Evolutionary conservation across 35 echinoderm and acorn worm genomes (phyloP).

Genomic region (Nesometra sesokonis): DNA sequence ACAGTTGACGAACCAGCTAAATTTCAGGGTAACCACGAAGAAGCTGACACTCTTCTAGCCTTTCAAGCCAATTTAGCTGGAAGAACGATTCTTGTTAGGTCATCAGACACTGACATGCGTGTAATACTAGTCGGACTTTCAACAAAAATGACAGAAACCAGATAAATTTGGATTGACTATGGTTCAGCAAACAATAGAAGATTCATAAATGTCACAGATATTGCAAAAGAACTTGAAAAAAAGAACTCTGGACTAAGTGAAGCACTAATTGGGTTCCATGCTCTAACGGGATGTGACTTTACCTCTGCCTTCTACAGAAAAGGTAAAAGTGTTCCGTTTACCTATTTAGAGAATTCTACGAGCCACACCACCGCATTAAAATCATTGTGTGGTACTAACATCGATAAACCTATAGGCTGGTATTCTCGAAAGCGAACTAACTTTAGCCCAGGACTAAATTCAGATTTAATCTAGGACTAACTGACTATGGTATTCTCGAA

Average conservation of each 20-base stretch:
- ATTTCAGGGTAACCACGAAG: neutral
- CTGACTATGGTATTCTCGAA: too few species aligned
- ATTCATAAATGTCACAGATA: constrained; percentile 34
- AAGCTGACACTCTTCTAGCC: constrained; percentile 10
- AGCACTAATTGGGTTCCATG: constrained; percentile 36
- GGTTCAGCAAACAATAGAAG: constrained; percentile 44
- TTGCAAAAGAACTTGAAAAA: constrained; percentile 16
- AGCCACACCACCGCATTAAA: constrained; percentile 1
- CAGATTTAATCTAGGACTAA: too few species aligned
- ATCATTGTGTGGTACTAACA: neutral
- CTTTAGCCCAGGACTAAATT: too few species aligned
- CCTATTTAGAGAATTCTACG: constrained; percentile 21
- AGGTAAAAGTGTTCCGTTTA: constrained; percentile 30
- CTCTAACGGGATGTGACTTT: constrained; percentile 41
- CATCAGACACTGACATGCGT: neutral
- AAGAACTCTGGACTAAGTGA: constrained; percentile 29
- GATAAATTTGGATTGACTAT: constrained; percentile 26
- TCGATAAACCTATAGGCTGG: too few species aligned
- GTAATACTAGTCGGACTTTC: neutral
- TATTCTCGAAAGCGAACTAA: too few species aligned
- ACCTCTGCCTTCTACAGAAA: constrained; percentile 49
- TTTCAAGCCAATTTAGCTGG: constrained; percentile 10
- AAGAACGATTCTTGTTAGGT: constrained; percentile 15
- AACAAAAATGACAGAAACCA: constrained; percentile 12
- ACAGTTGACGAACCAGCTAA: constrained; percentile 11